A percentile compares a stretch with the other conserved stretches of the same genome.
phyloP scores from a whole-genome alignment of 2,797 vertebrate genomes.

The Caiman crocodilus region DNA sequence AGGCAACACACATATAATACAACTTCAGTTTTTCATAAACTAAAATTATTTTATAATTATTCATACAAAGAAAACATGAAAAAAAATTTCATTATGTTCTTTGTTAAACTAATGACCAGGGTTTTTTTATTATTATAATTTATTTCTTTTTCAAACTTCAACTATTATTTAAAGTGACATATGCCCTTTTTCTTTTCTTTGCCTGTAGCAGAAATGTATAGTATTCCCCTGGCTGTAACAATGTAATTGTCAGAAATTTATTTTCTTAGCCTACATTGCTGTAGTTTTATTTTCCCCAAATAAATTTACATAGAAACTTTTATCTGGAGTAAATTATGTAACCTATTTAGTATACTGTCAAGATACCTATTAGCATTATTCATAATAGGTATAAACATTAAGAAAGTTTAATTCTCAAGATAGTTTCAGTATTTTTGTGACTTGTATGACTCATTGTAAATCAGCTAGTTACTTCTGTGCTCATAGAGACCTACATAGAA shows the following conservation, averaged over 20 bases:
- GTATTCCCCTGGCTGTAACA: neutral
- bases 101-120: neutral
- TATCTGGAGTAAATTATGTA: neutral
- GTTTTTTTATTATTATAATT: neutral
- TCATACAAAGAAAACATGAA: neutral
- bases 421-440: neutral
- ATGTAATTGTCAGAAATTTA: constrained; percentile 21
- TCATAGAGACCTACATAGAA: neutral
- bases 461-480: neutral
- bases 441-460: neutral
- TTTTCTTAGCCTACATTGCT: neutral
- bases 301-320: neutral
- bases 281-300: neutral
- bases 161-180: neutral
- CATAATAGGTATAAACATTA: neutral
- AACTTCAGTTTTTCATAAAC: neutral
- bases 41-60: constrained; percentile 26
- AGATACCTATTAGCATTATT: neutral
- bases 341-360: constrained; percentile 10
- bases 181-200: neutral
- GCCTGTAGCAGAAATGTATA: neutral
- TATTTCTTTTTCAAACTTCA: constrained; percentile 1
- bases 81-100: neutral
- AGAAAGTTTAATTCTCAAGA: constrained; percentile 22
- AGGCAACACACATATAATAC: neutral